Evolutionary conservation across 2,113 vertebrate genomes (phyloP), one percentile per base, ranked within the genome.

Genomic region (Pseudorectes ferrugineus): DNA sequence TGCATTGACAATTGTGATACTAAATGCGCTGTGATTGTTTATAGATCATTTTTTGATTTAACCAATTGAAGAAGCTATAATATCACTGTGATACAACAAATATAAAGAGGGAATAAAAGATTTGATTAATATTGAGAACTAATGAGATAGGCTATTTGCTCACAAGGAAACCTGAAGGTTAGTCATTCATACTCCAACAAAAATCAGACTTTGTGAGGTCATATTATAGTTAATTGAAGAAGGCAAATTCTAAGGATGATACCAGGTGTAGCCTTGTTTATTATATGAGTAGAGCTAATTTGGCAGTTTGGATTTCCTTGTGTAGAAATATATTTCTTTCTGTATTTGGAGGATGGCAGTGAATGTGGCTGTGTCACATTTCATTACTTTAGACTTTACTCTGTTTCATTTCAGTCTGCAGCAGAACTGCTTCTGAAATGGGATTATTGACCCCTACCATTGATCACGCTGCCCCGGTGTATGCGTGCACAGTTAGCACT

Each of bases 161-260:
- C 96, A 89, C 96, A 97, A 96, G 92, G 94, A 87, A 97, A 96
- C 88, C 92, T 96, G 95, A 97, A 97, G 96, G 97, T 97, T 94
- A 97, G 94, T 97, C 76, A 23, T 96, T 97, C 96, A 62, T 91
- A 93, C 88, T 96, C 88, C 77, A 96, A 95, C 57, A 81, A 84
- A 90, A 66, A 62, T 88, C 95, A 95, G 83, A 91, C 95, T 95
- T 94, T 94, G 74, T 88, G 89, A 95, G 93, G 94, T 96, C 74
- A 61, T 95, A 91, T 98, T 97, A 95, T 40, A 76, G 85, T 84
- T 96, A 97, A 97, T 93, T 98, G 97, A 95, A 97, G 95, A 94
- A 96, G 93, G 87, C 78, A 55, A 95, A 87, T 97, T 95, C 74
- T 91, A 42, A 85, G 88, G 88, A 73, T 76, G 91, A 93, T 97